phyloP scores from a whole-genome alignment of 92 coral and sea anemone genomes.

The Diadumene lineata region DNA sequence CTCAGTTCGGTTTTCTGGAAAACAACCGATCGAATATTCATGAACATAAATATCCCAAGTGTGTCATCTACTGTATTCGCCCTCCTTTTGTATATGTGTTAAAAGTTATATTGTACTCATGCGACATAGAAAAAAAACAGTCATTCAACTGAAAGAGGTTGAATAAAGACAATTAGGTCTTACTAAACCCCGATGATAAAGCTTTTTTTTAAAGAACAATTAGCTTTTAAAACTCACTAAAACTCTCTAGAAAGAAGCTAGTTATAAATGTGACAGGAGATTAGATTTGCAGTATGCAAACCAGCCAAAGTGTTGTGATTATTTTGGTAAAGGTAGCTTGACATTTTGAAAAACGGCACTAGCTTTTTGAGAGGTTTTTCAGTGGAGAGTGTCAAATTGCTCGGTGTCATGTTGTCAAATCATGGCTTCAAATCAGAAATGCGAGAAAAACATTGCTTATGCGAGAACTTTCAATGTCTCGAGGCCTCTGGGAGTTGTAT shows the following conservation, averaged over 20 bases:
- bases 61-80: not conserved
- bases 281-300: not conserved
- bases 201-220: not conserved
- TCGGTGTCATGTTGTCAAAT: not conserved
- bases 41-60: not conserved
- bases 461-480: too few relatives aligned
- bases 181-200: not conserved
- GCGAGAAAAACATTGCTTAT: not conserved
- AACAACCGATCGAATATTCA: not conserved
- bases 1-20: not conserved
- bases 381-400: not conserved
- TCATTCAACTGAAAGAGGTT: not conserved
- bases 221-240: not conserved
- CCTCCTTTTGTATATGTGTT: not conserved
- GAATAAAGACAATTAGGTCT: not conserved
- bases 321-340: not conserved
- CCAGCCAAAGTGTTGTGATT: not conserved
- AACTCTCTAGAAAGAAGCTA: too few relatives aligned
- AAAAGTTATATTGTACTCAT: not conserved
- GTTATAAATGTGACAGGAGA: too few relatives aligned
- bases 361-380: not conserved
- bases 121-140: not conserved
- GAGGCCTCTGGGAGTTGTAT: not conserved
- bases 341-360: slow-evolving; percentile 26
- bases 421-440: not conserved